Base-by-base conservation (phyloP, 1,140 invertebrate species). In the Eciton burchellii region DNA sequence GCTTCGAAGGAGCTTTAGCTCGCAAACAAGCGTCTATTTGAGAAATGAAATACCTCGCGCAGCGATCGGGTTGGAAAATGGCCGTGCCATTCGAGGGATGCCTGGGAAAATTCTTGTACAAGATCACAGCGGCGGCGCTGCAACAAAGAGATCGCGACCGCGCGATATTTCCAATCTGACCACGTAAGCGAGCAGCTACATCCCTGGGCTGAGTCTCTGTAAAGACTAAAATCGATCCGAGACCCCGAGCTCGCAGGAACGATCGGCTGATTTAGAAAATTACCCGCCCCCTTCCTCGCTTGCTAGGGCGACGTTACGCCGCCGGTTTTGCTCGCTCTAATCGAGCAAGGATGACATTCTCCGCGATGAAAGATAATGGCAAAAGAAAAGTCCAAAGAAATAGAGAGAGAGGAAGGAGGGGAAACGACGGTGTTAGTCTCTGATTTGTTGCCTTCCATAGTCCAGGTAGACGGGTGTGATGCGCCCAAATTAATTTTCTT, bases 211-310 rank as follows among this genome's bases (percentile, higher is more conserved):
- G 71, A 82, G 73, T 87, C 81, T 82, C 73, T 88, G 82, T 85
- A 73, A 72, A 87, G 85, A 89, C 89, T 89, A 89, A 89, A 89
- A 89, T 89, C 88, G 85, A 87, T 89, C 85, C 83, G 57, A 12
- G 11, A 60, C 63, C 71, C 71, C 84, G 65, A 77, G 79, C 43
- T 24, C 52, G 45, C 21, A 71, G 35, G 82, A 81, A 83, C 82
- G 70, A 87, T 88, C 76, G 85, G 57, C 76, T 88, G 83, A 89
- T 86, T 86, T 65, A 86, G 86, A 85, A 62, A 63, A 74, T 74
- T 74, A n/a, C 43, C 63, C 65, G 84, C 47, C 62, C 84, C 63
- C 54, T 47, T n/a, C n/a, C n/a, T n/a, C n/a, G n/a, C n/a, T 45
- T 62, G 12, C 59, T 8, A 63, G 70, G 71, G 45, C 8, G 49